Percentiles rank a stretch among this genome's conserved stretches.
These are phyloP conservation scores for Oscheius sp. DNA, from an alignment of 2,888 invertebrate genomes.

Conservation along the genomic window DNA sequence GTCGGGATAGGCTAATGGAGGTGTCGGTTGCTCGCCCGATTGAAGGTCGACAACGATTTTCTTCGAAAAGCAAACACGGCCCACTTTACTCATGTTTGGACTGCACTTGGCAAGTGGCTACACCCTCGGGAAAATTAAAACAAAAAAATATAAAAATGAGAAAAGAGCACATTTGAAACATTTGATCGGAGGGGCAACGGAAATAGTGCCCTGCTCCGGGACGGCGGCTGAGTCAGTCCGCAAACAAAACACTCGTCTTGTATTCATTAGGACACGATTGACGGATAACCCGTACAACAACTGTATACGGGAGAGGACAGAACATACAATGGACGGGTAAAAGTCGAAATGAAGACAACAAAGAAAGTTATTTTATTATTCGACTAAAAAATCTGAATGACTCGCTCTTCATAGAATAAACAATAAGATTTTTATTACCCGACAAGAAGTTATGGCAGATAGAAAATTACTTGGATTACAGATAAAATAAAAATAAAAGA, in stretches of 20 bases:
- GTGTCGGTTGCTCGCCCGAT: slow-evolving; percentile 5
- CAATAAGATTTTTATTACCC: slow-evolving; percentile 8
- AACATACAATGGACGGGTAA: not conserved
- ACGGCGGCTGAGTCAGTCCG: slow-evolving; percentile 29
- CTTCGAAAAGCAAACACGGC: slow-evolving; percentile 31
- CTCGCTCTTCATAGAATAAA: too few species aligned
- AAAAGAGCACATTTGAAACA: not conserved
- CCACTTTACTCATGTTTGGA: slow-evolving; percentile 31
- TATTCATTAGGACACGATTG: slow-evolving; percentile 35
- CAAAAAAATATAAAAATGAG: not conserved
- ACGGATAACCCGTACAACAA: not conserved
- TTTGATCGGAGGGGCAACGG: slow-evolving; percentile 4
- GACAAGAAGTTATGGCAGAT: not conserved
- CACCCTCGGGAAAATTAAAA: not conserved
- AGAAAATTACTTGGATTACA: slow-evolving; percentile 16
- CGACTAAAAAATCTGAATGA: too few species aligned
- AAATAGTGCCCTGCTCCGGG: slow-evolving; percentile 21
- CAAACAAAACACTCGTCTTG: slow-evolving; percentile 37
- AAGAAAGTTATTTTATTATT: too few species aligned
- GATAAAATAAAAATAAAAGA: slow-evolving; percentile 27
- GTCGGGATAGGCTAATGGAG: slow-evolving; percentile 26
- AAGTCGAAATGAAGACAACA: too few species aligned
- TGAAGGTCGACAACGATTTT: slow-evolving; percentile 2
- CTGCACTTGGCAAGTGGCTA: slow-evolving; percentile 20
- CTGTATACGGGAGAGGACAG: too few species aligned